These are phyloP conservation scores for Eilema depressum DNA, from an alignment of 2,888 invertebrate genomes.

Conservation along the genomic window DNA sequence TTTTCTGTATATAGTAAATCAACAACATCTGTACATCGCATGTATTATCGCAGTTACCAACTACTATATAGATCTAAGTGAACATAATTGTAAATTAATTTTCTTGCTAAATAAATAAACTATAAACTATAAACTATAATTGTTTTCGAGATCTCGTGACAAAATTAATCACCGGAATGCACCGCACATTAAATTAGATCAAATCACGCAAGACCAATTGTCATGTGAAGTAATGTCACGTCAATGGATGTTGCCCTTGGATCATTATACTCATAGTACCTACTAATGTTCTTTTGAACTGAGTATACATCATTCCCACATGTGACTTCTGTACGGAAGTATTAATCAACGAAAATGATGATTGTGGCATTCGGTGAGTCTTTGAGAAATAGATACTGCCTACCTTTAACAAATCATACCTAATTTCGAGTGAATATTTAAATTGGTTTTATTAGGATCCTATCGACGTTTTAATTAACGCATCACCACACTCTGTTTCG, in stretches of 20 bases:
- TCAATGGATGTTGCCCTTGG: conserved; percentile 8
- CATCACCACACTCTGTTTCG: too few relatives aligned
- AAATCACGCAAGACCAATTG: conserved; percentile 25
- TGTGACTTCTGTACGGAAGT: background rate
- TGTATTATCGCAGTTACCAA: too few relatives aligned
- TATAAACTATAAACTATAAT: too few relatives aligned
- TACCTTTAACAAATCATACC: background rate
- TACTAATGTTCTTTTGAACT: background rate
- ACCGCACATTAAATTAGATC: conserved; percentile 24
- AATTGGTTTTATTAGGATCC: too few relatives aligned
- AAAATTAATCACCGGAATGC: conserved; percentile 21
- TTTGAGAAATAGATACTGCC: too few relatives aligned
- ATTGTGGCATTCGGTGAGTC: background rate
- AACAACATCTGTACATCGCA: too few relatives aligned
- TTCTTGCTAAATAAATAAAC: too few relatives aligned
- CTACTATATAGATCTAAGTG: too few relatives aligned
- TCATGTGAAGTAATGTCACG: conserved; percentile 20
- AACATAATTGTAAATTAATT: too few relatives aligned
- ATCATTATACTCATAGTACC: too few relatives aligned
- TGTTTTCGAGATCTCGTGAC: conserved; percentile 23
- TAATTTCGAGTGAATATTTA: background rate
- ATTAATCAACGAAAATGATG: background rate
- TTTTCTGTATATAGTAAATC: too few relatives aligned
- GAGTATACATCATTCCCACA: background rate
- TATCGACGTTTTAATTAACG: background rate